Evolutionary conservation across 2,888 invertebrate genomes (phyloP).

Genomic region (Spodoptera littoralis): DNA sequence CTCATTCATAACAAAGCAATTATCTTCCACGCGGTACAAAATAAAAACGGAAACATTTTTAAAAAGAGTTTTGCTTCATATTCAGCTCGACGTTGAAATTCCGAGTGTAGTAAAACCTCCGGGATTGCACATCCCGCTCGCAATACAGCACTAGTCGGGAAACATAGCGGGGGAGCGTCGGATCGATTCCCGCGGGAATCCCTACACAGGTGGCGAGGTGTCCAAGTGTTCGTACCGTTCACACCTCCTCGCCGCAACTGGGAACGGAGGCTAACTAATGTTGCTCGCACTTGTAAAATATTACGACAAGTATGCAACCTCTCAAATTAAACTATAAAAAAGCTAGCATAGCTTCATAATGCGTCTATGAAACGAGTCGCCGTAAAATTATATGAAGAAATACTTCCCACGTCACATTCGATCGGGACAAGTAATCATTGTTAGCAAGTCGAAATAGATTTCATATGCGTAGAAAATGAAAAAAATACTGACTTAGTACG

Average conservation of each 20-base stretch:
- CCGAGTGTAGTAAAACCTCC: conserved; percentile 24
- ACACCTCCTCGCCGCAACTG: conserved; percentile 48
- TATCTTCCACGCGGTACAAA: neutral
- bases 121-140: conserved; percentile 27
- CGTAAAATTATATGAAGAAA: too few relatives aligned
- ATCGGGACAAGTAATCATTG: too few relatives aligned
- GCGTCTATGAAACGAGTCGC: too few relatives aligned
- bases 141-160: conserved; percentile 28
- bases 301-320: too few relatives aligned
- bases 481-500: too few relatives aligned
- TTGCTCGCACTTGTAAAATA: too few relatives aligned
- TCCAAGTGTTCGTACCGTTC: conserved; percentile 51
- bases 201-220: conserved; percentile 60
- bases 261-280: neutral
- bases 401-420: too few relatives aligned
- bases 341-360: too few relatives aligned
- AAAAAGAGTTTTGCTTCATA: conserved; percentile 21
- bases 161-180: conserved; percentile 46
- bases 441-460: too few relatives aligned
- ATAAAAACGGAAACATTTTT: conserved; percentile 9
- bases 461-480: too few relatives aligned
- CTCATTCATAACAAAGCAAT: too few relatives aligned
- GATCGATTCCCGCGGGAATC: conserved; percentile 68
- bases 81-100: conserved; percentile 32
- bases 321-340: too few relatives aligned